Conservation (phyloP, 2,113 vertebrate species). For the Vidua macroura region DNA sequence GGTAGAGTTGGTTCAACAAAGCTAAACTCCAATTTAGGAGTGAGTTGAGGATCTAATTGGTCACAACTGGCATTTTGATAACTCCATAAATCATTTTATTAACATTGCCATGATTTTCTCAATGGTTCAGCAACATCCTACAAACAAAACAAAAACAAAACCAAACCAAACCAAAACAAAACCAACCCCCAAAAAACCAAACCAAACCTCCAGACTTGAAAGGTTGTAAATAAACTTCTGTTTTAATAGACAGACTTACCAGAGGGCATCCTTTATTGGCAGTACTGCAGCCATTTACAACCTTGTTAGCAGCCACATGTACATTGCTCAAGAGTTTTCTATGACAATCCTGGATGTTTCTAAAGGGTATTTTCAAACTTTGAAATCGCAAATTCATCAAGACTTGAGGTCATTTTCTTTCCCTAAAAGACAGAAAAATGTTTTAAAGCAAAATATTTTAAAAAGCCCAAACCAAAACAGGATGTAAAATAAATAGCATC, state of each 20-base stretch:
- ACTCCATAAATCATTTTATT: background rate
- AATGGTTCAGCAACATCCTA: background rate
- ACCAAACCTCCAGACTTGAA: background rate
- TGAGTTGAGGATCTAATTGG: background rate
- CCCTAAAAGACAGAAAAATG: background rate
- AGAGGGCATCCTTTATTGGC: background rate
- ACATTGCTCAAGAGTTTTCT: background rate
- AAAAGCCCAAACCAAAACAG: background rate
- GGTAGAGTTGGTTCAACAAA: background rate
- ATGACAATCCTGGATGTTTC: background rate
- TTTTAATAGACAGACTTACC: conserved; percentile 9
- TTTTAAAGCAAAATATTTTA: background rate
- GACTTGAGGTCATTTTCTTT: background rate
- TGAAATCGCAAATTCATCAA: background rate
- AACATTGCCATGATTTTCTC: background rate
- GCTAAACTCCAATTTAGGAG: background rate
- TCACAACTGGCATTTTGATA: background rate
- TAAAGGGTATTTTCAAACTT: background rate
- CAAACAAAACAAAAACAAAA: background rate
- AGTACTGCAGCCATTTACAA: background rate
- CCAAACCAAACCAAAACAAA: too few species aligned
- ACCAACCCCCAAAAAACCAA: background rate
- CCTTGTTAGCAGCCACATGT: background rate
- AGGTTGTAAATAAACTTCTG: background rate
- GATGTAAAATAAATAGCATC: background rate